These are phyloP conservation scores for Synergus gifuensis DNA, from an alignment of 2,888 invertebrate species.

Conservation along the genomic window DNA sequence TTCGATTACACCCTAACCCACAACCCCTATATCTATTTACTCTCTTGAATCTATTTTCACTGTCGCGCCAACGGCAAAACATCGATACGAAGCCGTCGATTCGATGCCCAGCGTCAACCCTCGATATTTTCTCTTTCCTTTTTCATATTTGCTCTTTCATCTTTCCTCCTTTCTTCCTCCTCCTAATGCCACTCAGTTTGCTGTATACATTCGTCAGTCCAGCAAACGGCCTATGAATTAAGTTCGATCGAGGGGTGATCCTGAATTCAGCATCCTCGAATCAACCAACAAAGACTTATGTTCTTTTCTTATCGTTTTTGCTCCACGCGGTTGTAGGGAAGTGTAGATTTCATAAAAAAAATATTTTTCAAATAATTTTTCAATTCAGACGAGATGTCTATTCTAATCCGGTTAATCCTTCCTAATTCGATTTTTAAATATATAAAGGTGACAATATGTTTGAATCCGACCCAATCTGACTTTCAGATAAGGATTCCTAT, in stretches of 20 bases:
- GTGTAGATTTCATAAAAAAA: neutral
- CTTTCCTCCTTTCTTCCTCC: too few relatives aligned
- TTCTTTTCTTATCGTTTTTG: neutral
- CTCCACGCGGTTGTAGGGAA: neutral
- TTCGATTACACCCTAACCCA: conserved; percentile 32
- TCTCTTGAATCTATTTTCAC: conserved; percentile 24
- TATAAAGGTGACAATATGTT: too few relatives aligned
- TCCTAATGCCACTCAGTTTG: neutral
- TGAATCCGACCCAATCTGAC: too few relatives aligned
- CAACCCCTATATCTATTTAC: conserved; percentile 21
- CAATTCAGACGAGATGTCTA: too few relatives aligned
- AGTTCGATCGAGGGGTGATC: neutral
- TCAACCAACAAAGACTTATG: neutral
- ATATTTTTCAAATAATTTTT: too few relatives aligned
- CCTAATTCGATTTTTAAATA: too few relatives aligned
- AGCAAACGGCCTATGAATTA: conserved; percentile 16
- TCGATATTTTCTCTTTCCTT: neutral
- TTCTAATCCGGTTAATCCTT: too few relatives aligned
- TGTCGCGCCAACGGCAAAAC: neutral
- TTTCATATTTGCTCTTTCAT: too few relatives aligned
- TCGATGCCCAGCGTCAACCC: conserved; percentile 3
- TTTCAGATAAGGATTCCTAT: too few relatives aligned
- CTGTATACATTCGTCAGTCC: conserved; percentile 6
- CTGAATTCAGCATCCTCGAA: neutral
- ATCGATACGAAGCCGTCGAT: too few relatives aligned